Conservation (phyloP, 1,140 invertebrate species). For the Aphis gossypii region DNA sequence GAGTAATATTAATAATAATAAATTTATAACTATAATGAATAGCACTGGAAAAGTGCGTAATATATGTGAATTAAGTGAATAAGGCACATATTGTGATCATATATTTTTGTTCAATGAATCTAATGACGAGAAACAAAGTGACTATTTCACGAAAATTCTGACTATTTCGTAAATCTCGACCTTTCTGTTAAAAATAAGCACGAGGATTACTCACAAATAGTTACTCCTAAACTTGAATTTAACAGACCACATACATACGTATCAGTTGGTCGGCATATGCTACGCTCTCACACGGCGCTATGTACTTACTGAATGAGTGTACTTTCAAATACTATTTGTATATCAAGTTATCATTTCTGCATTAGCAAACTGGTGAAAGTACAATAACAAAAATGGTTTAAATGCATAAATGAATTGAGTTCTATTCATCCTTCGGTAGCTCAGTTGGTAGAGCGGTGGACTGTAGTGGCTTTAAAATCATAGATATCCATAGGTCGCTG, state of each 20-base stretch:
- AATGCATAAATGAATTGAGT: neutral
- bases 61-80: too few relatives aligned
- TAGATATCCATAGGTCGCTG: slow-evolving; percentile 63
- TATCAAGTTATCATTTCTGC: neutral
- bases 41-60: too few relatives aligned
- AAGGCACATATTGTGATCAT: too few relatives aligned
- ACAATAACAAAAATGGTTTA: neutral
- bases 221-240: neutral
- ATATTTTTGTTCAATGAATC: too few relatives aligned
- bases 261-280: neutral
- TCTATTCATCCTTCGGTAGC: slow-evolving; percentile 74
- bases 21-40: too few relatives aligned
- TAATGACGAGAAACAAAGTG: too few relatives aligned
- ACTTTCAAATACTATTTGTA: neutral
- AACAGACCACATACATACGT: neutral
- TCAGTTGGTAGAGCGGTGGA: slow-evolving; percentile 90
- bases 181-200: too few relatives aligned
- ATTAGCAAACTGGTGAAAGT: neutral
- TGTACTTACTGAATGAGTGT: neutral
- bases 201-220: neutral
- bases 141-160: too few relatives aligned
- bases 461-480: slow-evolving; percentile 70
- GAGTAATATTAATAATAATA: too few relatives aligned
- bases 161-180: too few relatives aligned
- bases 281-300: neutral